Evolutionary conservation across 2,113 vertebrate species (phyloP), one percentile per base, ranked within the genome.

Genomic region (Myiozetetes cayanensis): DNA sequence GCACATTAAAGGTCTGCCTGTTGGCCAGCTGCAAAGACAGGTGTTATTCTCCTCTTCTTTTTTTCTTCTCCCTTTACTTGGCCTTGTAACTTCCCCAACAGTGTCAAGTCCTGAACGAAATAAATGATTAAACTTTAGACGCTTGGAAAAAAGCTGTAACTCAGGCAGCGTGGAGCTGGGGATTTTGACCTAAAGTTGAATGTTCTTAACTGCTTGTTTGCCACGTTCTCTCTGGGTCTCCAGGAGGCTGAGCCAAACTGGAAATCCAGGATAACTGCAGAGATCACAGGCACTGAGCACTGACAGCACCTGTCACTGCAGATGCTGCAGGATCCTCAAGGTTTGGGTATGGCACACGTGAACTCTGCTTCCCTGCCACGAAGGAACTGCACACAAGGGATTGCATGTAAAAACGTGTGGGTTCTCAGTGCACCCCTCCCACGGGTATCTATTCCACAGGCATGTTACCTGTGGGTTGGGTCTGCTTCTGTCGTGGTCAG

Each of bases 21-120:
- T 61, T 80, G 96, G 96, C 98, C 98, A 98, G 98, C 97, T 98
- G 97, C 97, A 93, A 75, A 90, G 97, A 98, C 98, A 98, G 97
- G 98, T 98, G 98, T 90, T 97, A 85, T 67, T 96, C 89, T 93
- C 90, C 67, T 97, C 96, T 84, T 68, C 65, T 96, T 96, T 91
- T 91, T 87, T 93, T 52, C 80, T 61, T 79, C 78, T 94, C 76
- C 67, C 28, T 96, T 87, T 96, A 75, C 90, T 96, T 94, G 66
- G 76, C 86, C 77, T 83, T 93, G 56, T 89, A 96, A 96, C 82
- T 96, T 93, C 67, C 87, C 89, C 83, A 86, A 66, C 56, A 49
- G 49, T 39, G 39, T 79, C 89, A 93, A 87, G 86, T 55, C 61
- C 71, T 72, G 72, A 95, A 92, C 82, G 53, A 87, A 93, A 73